Evolutionary conservation across 1,140 invertebrate genomes (phyloP).

Genomic region (Carcinoscorpius rotundicauda): DNA sequence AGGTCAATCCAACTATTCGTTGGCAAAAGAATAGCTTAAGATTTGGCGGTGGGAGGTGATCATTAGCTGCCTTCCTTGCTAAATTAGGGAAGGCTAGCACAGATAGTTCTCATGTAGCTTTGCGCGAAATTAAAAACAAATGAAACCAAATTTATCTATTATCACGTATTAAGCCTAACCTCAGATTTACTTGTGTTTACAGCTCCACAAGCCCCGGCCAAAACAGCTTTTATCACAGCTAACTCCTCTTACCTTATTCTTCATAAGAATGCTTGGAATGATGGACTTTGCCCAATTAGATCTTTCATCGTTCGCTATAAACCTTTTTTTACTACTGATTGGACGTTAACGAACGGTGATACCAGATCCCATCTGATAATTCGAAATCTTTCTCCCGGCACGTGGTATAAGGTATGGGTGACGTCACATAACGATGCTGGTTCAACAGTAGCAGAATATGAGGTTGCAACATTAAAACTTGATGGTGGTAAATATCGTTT

Average conservation of each 20-base stretch:
- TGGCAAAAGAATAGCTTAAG: no score
- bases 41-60: no score
- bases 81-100: no score
- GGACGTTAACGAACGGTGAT: conserved; percentile 15
- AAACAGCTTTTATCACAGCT: conserved; percentile 37
- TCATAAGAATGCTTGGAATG: conserved; percentile 58
- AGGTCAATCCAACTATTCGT: no score
- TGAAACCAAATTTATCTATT: no score
- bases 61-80: no score
- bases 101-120: no score
- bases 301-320: conserved; percentile 67
- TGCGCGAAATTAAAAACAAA: no score
- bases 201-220: conserved; percentile 19
- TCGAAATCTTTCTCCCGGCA: conserved; percentile 62
- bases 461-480: conserved; percentile 48
- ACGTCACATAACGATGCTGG: conserved; percentile 86
- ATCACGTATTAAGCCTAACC: no score
- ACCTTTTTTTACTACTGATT: conserved; percentile 9
- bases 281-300: conserved; percentile 61
- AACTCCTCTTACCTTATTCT: conserved; percentile 56
- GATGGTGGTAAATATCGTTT: conserved; percentile 37
- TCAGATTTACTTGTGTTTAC: not conserved
- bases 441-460: conserved; percentile 67
- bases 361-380: conserved; percentile 22
- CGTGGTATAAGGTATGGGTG: conserved; percentile 69